These are phyloP conservation scores for Mirounga angustirostris DNA, from an alignment of 2,113 vertebrate species.

Conservation along the genomic window DNA sequence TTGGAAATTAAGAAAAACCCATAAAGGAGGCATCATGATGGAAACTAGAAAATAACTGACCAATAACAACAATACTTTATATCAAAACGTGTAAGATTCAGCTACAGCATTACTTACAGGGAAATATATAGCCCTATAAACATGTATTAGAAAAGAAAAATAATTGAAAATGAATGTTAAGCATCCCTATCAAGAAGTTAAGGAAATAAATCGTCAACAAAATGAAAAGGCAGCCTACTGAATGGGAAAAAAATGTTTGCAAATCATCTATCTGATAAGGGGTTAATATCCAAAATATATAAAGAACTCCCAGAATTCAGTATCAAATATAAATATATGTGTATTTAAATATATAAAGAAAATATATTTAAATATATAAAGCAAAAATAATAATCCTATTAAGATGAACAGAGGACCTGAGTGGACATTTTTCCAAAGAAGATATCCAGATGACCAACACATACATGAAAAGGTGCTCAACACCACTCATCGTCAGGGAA, in stretches of 20 bases:
- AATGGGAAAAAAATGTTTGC: not conserved
- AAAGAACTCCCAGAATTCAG: not conserved
- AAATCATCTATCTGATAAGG: not conserved
- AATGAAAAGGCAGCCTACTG: not conserved
- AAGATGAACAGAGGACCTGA: not conserved
- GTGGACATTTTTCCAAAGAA: not conserved
- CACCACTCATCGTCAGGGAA: not conserved
- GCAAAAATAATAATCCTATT: not conserved
- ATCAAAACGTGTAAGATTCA: not conserved
- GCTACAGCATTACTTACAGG: not conserved
- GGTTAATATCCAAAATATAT: not conserved
- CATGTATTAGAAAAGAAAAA: not conserved
- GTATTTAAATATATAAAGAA: too few relatives aligned
- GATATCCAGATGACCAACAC: not conserved
- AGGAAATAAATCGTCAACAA: not conserved
- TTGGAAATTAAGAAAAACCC: not conserved
- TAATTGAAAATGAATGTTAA: conserved; percentile 24
- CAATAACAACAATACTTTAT: conserved; percentile 2
- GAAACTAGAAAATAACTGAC: conserved; percentile 46
- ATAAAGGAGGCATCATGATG: not conserved
- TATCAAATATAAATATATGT: not conserved
- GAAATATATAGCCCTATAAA: not conserved
- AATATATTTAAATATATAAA: too few relatives aligned
- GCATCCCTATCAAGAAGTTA: not conserved
- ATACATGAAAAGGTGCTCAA: not conserved